phyloP scores from a whole-genome alignment of 2,888 invertebrate genomes.

The Eledone cirrhosa region DNA sequence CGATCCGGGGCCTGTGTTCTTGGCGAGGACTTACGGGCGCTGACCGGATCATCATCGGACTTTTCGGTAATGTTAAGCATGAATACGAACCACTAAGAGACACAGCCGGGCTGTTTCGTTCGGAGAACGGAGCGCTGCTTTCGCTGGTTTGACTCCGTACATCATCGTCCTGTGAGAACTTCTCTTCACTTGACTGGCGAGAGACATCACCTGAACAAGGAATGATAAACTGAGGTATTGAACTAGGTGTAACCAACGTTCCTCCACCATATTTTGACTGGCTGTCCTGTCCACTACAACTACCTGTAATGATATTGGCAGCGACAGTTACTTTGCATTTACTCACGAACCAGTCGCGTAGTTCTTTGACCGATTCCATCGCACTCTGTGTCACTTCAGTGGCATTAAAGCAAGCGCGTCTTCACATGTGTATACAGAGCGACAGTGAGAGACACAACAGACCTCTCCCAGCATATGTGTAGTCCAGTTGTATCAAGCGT shows the following conservation, averaged over 20 bases:
- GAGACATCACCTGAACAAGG: conserved; percentile 55
- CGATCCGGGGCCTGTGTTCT: conserved; percentile 41
- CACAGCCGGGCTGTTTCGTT: conserved; percentile 42
- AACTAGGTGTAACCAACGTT: conserved; percentile 53
- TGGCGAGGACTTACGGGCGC: conserved; percentile 53
- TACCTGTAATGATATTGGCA: conserved; percentile 19
- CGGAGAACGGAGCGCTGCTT: conserved; percentile 42
- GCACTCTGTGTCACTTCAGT: not conserved
- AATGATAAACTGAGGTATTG: conserved; percentile 60
- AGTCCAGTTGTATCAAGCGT: not conserved
- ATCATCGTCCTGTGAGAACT: conserved; percentile 41
- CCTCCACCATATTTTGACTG: conserved; percentile 28
- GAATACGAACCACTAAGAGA: conserved; percentile 42
- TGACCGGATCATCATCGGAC: conserved; percentile 38
- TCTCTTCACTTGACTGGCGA: conserved; percentile 46
- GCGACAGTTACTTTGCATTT: conserved; percentile 45
- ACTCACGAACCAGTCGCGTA: conserved; percentile 55
- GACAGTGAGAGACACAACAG: not conserved
- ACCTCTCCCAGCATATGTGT: not conserved
- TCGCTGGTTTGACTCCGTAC: conserved; percentile 47
- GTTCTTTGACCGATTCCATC: conserved; percentile 55
- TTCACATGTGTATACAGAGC: not conserved
- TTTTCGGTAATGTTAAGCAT: conserved; percentile 40
- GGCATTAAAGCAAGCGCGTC: not conserved
- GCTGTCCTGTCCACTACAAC: conserved; percentile 24